Evolutionary conservation across 2,888 invertebrate species (phyloP), one percentile per base, ranked within the genome.

Genomic region (Andrena fulva): DNA sequence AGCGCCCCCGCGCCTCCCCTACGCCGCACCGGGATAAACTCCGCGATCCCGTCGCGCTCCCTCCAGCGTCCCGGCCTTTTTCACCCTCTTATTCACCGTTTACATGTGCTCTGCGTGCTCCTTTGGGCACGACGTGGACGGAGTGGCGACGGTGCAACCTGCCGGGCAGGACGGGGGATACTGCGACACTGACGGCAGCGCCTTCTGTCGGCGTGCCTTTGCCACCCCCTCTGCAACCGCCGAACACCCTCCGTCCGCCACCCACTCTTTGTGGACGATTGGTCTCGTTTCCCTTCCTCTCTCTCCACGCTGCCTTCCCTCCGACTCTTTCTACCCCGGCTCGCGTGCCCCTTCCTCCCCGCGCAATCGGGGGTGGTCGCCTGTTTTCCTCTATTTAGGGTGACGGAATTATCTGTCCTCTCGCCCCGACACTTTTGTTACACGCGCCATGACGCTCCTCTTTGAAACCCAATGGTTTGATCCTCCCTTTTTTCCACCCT

Each of bases 111-210:
- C 84, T 63, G 60, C 76, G 73, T 78, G 80, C 75, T 81, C 75
- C 85, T 87, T 83, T 59, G 77, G 71, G 72, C 81, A 85, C 84
- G 90, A 89, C 77, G 87, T 91, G 91, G 91, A 92, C 92, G 92
- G 91, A 92, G 89, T 90, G 87, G 84, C 88, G 87, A 91, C 88
- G 89, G 86, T 88, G 88, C 85, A 89, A 89, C 88, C 88, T 88
- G 90, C 87, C 90, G 87, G 87, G 84, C 89, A 84, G 88, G 87
- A 89, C 91, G 89, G 89, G 89, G 85, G 83, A 91, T 89, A 92
- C 92, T 92, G 93, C 93, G 91, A 91, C 92, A 91, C 90, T 91
- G 88, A 91, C 88, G 87, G 77, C 69, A 74, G 91, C 92, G 92
- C 92, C 91, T 88, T 83, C 91, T 91, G 82, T 86, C 89, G 92